phyloP scores from a whole-genome alignment of 2,113 vertebrate genomes.

The Lates calcarifer region DNA sequence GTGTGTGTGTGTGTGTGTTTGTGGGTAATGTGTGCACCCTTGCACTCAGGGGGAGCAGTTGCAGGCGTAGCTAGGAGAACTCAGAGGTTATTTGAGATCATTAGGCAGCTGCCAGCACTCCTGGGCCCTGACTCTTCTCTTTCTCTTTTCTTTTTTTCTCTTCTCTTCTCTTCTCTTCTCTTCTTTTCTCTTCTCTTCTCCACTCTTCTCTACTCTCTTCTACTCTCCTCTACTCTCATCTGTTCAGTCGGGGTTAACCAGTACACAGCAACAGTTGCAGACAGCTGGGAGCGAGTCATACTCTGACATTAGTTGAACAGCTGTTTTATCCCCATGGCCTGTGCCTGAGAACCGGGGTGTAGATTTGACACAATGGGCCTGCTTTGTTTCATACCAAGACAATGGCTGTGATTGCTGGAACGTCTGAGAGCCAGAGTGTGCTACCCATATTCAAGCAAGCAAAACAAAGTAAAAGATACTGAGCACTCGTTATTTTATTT shows the following conservation, averaged over 20 bases:
- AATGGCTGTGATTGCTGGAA: conserved; percentile 64
- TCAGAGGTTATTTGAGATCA: conserved; percentile 83
- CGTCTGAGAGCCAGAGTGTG: conserved; percentile 9
- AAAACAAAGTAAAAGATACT: conserved; percentile 40
- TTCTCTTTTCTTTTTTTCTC: conserved; percentile 15
- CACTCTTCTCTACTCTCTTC: conserved; percentile 18
- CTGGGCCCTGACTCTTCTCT: conserved; percentile 53
- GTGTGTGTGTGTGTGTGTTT: conserved; percentile 64
- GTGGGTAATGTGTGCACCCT: conserved; percentile 70
- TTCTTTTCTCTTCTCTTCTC: conserved; percentile 29
- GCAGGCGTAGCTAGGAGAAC: conserved; percentile 78
- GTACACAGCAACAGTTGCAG: conserved; percentile 73
- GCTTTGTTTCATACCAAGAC: conserved; percentile 77
- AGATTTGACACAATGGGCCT: conserved; percentile 68
- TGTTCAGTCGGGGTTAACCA: conserved; percentile 51
- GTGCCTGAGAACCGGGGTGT: conserved; percentile 56
- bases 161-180: conserved; percentile 29
- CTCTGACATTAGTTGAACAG: conserved; percentile 74
- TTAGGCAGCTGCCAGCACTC: conserved; percentile 77
- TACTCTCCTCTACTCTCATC: not conserved
- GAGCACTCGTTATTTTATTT: conserved; percentile 13
- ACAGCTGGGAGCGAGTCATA: conserved; percentile 76
- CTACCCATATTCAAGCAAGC: conserved; percentile 18
- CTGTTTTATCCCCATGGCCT: conserved; percentile 75
- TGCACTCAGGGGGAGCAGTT: conserved; percentile 75